Conservation (phyloP, 2,113 vertebrate species). For the Atlantisia rogersi region DNA sequence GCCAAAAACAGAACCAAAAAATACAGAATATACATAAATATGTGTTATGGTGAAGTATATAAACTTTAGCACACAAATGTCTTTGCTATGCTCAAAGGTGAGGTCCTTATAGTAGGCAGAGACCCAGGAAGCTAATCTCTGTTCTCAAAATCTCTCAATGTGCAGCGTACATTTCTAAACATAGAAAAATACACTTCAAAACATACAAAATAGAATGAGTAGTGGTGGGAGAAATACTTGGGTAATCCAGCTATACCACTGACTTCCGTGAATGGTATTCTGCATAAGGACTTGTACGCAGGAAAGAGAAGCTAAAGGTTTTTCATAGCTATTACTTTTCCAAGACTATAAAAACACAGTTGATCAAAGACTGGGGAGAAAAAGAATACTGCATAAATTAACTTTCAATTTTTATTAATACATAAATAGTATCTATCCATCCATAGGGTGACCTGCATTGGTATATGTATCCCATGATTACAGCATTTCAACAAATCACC, state of each 20-base stretch:
- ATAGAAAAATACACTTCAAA: background rate
- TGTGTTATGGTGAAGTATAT: background rate
- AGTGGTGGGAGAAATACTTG: background rate
- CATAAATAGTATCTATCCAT: background rate
- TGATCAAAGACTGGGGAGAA: background rate
- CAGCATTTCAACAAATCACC: background rate
- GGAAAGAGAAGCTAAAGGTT: background rate
- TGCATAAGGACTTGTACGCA: background rate
- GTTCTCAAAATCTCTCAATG: background rate
- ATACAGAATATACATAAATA: background rate
- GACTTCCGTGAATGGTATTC: background rate
- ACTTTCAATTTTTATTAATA: background rate
- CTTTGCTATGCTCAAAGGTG: background rate
- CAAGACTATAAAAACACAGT: background rate
- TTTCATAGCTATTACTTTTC: background rate
- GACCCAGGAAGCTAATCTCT: background rate
- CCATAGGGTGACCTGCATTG: background rate
- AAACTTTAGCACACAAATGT: rapidly evolving
- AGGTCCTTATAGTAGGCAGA: background rate
- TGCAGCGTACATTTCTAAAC: background rate
- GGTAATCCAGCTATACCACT: background rate
- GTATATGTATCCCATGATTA: background rate
- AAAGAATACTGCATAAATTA: background rate
- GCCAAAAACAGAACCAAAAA: background rate
- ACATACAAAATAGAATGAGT: background rate